These are phyloP conservation scores for Luffia ferchaultella DNA, from an alignment of 2,888 invertebrate species.

Conservation along the genomic window DNA sequence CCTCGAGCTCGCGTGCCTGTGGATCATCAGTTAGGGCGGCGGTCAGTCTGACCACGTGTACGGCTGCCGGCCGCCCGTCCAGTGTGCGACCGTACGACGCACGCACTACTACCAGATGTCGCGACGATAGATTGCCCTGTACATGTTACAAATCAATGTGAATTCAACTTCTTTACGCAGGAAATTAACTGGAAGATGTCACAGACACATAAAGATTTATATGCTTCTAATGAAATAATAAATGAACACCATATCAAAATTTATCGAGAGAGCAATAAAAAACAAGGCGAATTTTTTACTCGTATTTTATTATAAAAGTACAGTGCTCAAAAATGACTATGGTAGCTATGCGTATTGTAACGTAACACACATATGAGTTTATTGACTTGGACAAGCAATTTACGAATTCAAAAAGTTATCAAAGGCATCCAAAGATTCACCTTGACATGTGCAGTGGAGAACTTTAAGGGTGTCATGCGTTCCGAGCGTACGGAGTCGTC, in stretches of 20 bases:
- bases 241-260: too few relatives aligned
- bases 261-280: too few relatives aligned
- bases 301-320: too few relatives aligned
- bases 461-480: constrained; percentile 84
- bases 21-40: constrained; percentile 66
- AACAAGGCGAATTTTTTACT: too few relatives aligned
- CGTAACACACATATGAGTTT: too few relatives aligned
- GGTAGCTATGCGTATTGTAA: too few relatives aligned
- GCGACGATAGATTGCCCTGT: constrained; percentile 35
- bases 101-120: constrained; percentile 76
- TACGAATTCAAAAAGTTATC: background rate
- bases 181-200: too few relatives aligned
- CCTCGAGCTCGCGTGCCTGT: constrained; percentile 69
- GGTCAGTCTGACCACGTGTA: constrained; percentile 76
- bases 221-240: too few relatives aligned
- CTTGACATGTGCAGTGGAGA: constrained; percentile 81
- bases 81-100: constrained; percentile 73
- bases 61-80: constrained; percentile 80
- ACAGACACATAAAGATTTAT: too few relatives aligned
- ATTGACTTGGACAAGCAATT: too few relatives aligned
- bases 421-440: constrained; percentile 33
- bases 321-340: too few relatives aligned
- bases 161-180: too few relatives aligned
- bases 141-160: background rate
- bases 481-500: constrained; percentile 71